phyloP scores from a whole-genome alignment of 2,113 vertebrate genomes.

The Psophia crepitans region DNA sequence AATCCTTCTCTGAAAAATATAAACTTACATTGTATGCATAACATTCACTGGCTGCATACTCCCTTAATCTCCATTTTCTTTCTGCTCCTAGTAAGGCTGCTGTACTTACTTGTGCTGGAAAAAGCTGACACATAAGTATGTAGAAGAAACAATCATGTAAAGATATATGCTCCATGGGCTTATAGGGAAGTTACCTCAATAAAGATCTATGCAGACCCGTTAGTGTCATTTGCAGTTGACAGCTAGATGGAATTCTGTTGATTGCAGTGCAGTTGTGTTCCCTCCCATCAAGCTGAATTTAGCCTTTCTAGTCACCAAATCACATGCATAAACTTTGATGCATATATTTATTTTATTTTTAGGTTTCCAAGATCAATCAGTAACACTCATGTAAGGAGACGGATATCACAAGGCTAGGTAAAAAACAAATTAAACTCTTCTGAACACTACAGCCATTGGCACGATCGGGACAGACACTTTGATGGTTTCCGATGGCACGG shows the following conservation, averaged over 20 bases:
- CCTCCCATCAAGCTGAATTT: slow-evolving; percentile 22
- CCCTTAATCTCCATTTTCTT: neutral
- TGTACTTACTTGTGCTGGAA: neutral
- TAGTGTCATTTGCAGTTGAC: neutral
- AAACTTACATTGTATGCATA: neutral
- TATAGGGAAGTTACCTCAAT: neutral
- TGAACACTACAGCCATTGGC: neutral
- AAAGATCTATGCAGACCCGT: neutral
- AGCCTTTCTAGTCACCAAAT: slow-evolving; percentile 26
- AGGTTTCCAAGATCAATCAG: slow-evolving; percentile 38
- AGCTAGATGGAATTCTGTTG: neutral
- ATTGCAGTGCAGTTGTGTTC: slow-evolving; percentile 6
- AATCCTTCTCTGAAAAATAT: neutral
- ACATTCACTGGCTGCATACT: neutral
- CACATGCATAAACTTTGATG: neutral
- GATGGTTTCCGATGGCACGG: neutral
- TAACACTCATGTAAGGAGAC: neutral
- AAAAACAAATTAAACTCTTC: neutral
- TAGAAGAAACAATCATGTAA: neutral
- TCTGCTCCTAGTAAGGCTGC: neutral
- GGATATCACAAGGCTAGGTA: neutral
- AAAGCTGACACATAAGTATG: neutral
- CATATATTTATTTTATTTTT: slow-evolving; percentile 36
- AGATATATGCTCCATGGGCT: neutral
- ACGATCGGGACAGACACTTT: neutral